These are phyloP conservation scores for Ochropacha duplaris DNA, from an alignment of 2,888 invertebrate genomes.

Conservation along the genomic window DNA sequence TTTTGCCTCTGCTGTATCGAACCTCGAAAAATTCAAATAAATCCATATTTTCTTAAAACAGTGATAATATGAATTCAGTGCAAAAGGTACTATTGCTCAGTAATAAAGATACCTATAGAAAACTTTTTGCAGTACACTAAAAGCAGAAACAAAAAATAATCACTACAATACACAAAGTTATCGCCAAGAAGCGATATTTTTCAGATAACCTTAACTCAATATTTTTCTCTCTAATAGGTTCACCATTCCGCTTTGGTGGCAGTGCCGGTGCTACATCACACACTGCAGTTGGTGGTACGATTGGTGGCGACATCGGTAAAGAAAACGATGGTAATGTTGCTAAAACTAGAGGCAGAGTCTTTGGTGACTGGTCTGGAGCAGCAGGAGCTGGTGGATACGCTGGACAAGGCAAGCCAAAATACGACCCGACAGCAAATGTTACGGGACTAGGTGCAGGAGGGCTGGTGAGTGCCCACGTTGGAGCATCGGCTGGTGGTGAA, in stretches of 20 bases:
- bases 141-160: too few species aligned
- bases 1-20: too few species aligned
- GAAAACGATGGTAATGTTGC: background rate
- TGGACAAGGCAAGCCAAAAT: background rate
- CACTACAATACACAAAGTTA: too few species aligned
- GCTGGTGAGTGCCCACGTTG: background rate
- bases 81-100: too few species aligned
- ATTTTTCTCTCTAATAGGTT: background rate
- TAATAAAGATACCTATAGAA: too few species aligned
- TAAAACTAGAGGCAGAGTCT: background rate
- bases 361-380: background rate
- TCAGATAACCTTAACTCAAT: too few species aligned
- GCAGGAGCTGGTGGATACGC: background rate
- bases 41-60: too few species aligned
- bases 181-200: too few species aligned
- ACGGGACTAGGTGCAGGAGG: background rate
- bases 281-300: background rate
- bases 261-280: background rate
- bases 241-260: background rate
- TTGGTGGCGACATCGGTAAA: background rate
- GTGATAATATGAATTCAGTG: too few species aligned
- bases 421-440: background rate
- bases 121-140: too few species aligned
- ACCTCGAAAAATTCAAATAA: too few species aligned
- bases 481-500: background rate